phyloP scores from a whole-genome alignment of 2,888 invertebrate genomes.

The Oxystoma pomonae region DNA sequence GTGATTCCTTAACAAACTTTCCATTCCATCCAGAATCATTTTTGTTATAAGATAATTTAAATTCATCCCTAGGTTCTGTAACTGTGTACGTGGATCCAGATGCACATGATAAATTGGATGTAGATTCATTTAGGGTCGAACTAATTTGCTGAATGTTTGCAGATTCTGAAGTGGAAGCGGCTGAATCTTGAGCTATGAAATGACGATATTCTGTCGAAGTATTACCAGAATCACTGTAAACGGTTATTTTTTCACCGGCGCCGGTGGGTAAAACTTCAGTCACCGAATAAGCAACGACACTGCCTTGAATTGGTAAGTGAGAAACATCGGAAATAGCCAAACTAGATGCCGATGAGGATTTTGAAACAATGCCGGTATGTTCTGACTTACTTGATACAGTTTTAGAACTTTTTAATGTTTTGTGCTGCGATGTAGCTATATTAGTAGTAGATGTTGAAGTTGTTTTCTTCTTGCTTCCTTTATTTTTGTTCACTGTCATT shows the following conservation, averaged over 20 bases:
- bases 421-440: conserved; percentile 18
- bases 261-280: conserved; percentile 44
- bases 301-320: conserved; percentile 41
- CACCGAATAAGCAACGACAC: conserved; percentile 42
- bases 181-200: conserved; percentile 37
- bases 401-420: conserved; percentile 37
- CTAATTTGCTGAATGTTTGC: conserved; percentile 43
- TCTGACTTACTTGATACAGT: conserved; percentile 32
- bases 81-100: conserved; percentile 45
- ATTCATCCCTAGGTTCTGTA: conserved; percentile 45
- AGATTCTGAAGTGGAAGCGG: conserved; percentile 30
- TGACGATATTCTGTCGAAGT: conserved; percentile 45
- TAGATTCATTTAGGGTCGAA: conserved; percentile 42
- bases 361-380: conserved; percentile 35
- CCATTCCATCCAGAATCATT: conserved; percentile 51
- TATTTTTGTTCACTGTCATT: conserved; percentile 43
- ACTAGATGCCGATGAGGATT: conserved; percentile 44
- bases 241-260: conserved; percentile 45
- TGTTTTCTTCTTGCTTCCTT: conserved; percentile 38
- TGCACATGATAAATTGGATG: conserved; percentile 40
- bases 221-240: conserved; percentile 40
- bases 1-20: conserved; percentile 47
- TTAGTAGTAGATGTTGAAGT: conserved; percentile 25
- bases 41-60: conserved; percentile 39
- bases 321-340: conserved; percentile 46